Evolutionary conservation across 2,888 invertebrate species (phyloP), one percentile per base, ranked within the genome.

Genomic region (Limnephilus auricula): DNA sequence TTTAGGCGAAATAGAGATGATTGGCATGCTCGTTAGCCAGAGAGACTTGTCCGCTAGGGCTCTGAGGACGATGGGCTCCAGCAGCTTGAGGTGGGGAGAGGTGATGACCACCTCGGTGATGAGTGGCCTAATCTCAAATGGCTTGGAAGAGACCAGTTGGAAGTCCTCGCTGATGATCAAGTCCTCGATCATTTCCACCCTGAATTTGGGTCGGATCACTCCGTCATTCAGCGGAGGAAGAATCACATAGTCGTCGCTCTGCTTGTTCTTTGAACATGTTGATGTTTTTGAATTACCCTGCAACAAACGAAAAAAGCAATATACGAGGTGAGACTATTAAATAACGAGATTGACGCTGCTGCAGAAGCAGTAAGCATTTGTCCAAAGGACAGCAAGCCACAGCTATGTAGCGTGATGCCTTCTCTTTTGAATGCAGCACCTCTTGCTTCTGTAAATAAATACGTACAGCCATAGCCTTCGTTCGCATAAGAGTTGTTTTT

Each of bases 81-180:
- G 50, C 25, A 91, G 79, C 12, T 89, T 40, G 10, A 91, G 37
- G n/a, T 91, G 91, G 5, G 82, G 12, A 30, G 88, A 83, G 5
- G 91, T 82, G 34, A 91, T 79, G 10, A 91, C 82, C 25, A 91
- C 83, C 30, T 91, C 91, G 6, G 82, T 50, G 37, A 18, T 32
- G 4, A 91, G n/a, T 2, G 91, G 91, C 10, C 89, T 32, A 13
- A 91, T 91, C 5, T 78, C 32, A 40, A 91, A 91, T 12, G 91
- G 91, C 25, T 45, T 65, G 25, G 30, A 30, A 31, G 83, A 83
- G 65, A 91, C 83, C 0, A 88, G 32, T 78, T 82, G 83, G 83
- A 91, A 91, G 6, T 91, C 89, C 65, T 91, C 91, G 40, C 87
- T 45, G n/a, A 91, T 91, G 65, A 91, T 88, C n/a, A 87, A 50